Evolutionary conservation across 2,113 vertebrate genomes (phyloP).

Genomic region (Pterocles burchelli): DNA sequence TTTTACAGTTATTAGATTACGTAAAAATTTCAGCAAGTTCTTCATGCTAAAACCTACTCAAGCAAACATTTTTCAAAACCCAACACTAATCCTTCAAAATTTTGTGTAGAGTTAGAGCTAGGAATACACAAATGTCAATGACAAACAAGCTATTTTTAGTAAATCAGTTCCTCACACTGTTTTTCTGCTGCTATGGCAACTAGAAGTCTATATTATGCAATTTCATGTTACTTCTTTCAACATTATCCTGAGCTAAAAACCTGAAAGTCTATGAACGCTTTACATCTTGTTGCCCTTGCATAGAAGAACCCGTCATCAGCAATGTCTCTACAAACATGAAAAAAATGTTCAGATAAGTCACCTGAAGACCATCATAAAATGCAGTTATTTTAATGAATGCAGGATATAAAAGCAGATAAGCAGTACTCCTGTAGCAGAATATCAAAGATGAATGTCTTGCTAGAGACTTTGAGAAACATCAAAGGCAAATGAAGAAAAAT

Average conservation of each 20-base stretch:
- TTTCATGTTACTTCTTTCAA: conserved; percentile 54
- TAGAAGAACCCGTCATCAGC: neutral
- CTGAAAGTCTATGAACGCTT: conserved; percentile 20
- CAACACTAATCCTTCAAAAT: conserved; percentile 41
- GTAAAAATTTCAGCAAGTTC: neutral
- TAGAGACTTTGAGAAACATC: neutral
- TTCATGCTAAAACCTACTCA: neutral
- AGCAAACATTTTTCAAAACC: conserved; percentile 9
- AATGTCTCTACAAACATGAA: neutral
- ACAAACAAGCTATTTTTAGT: conserved; percentile 64
- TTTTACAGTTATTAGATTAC: neutral
- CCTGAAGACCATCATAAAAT: neutral
- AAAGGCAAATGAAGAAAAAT: conserved; percentile 13
- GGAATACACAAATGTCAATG: conserved; percentile 41
- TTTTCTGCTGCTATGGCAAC: conserved; percentile 67
- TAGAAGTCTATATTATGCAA: conserved; percentile 43
- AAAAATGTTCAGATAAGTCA: neutral
- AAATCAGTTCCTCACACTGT: conserved; percentile 6
- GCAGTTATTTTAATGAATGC: neutral
- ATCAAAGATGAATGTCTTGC: neutral
- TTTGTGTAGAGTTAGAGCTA: neutral
- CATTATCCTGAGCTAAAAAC: conserved; percentile 27
- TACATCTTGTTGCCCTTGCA: conserved; percentile 10
- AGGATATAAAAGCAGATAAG: neutral
- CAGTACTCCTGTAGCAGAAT: neutral